Conservation (phyloP, 1,140 invertebrate genomes). For the Cotesia chilonis region DNA sequence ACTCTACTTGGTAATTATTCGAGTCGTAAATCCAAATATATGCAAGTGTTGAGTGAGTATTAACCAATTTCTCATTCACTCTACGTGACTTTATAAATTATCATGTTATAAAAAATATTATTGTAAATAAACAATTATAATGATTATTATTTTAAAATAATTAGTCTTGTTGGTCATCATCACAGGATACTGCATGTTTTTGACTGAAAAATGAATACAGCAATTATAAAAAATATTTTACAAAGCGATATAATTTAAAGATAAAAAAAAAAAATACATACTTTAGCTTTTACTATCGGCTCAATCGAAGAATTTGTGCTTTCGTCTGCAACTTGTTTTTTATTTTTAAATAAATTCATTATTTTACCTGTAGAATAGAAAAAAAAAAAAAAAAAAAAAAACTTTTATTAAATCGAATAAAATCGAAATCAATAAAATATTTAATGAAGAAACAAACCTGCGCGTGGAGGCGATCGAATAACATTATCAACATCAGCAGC, state of each 20-base stretch:
- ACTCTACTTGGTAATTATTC: too few relatives aligned
- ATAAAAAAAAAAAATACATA: constrained; percentile 26
- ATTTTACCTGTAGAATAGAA: constrained; percentile 46
- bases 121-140: too few relatives aligned
- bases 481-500: constrained; percentile 49
- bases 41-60: too few relatives aligned
- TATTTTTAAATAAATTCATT: constrained; percentile 50
- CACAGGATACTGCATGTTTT: constrained; percentile 51
- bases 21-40: too few relatives aligned
- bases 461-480: constrained; percentile 46
- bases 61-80: too few relatives aligned
- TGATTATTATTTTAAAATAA: constrained; percentile 39
- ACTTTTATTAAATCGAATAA: neutral
- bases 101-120: too few relatives aligned
- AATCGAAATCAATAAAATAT: constrained; percentile 16
- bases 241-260: constrained; percentile 11
- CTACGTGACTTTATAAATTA: too few relatives aligned
- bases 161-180: constrained; percentile 25
- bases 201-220: constrained; percentile 41
- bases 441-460: constrained; percentile 40
- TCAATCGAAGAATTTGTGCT: constrained; percentile 42
- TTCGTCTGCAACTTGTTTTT: constrained; percentile 45
- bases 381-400: neutral
- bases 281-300: constrained; percentile 48
- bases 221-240: constrained; percentile 15